A percentile compares a stretch with the other conserved stretches of the same genome.
Evolutionary conservation across 2,113 vertebrate genomes (phyloP).

Genomic region (Drymodes brunneopygia): DNA sequence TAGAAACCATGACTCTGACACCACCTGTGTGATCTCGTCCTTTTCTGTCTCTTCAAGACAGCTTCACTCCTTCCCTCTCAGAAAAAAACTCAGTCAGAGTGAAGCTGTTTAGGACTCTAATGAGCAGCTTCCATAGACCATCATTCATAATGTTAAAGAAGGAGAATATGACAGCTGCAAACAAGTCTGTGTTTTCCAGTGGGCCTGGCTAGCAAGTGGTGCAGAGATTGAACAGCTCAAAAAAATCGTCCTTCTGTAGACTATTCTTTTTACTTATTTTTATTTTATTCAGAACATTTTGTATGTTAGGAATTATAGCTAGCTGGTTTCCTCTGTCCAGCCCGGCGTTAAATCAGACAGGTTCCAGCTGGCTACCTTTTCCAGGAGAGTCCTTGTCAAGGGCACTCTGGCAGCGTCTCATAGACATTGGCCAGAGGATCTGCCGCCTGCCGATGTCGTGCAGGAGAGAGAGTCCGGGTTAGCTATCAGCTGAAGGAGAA

Average conservation of each 20-base stretch:
- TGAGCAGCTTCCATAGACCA: neutral
- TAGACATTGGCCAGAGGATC: no score
- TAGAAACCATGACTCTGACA: neutral
- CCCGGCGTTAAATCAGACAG: no score
- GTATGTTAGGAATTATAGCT: neutral
- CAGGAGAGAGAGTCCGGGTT: no score
- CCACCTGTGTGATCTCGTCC: neutral
- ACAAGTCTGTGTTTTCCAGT: neutral
- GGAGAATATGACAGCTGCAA: neutral
- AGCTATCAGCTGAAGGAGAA: no score
- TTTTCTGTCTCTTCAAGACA: neutral
- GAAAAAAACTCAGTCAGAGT: neutral
- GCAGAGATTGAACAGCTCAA: neutral
- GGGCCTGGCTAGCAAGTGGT: neutral
- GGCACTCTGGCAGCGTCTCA: no score
- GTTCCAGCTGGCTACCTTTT: no score
- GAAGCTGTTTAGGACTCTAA: neutral
- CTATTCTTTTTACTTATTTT: neutral
- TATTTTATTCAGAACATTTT: neutral
- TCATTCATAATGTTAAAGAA: neutral
- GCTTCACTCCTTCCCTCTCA: neutral
- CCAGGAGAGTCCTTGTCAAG: no score
- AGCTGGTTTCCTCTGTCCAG: no score
- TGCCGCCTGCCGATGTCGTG: no score
- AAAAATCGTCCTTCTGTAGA: neutral